Conservation (phyloP, 1,140 invertebrate species). For the Anagrus nilaparvatae region DNA sequence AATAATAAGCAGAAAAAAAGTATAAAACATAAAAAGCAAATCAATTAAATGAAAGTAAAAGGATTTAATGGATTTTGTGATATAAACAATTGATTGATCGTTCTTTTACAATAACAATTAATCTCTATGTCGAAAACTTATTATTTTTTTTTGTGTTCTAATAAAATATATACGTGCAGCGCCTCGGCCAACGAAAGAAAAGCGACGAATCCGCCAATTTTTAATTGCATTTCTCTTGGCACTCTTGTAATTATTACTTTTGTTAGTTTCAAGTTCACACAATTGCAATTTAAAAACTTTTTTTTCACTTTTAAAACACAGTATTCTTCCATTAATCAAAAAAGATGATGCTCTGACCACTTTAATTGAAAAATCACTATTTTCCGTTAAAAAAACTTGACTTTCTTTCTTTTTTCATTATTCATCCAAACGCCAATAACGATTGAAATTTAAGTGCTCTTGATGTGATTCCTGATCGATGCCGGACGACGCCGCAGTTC, state of each 20-base stretch:
- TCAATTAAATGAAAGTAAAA: too few species aligned
- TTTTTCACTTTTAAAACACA: background rate
- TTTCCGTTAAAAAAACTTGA: too few species aligned
- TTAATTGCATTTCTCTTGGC: too few species aligned
- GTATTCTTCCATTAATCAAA: background rate
- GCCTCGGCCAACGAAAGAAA: constrained; percentile 42
- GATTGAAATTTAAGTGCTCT: constrained; percentile 1
- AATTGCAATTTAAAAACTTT: background rate
- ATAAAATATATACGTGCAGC: constrained; percentile 29
- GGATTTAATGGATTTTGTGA: too few species aligned
- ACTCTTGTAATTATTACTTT: constrained; percentile 4
- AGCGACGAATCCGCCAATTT: constrained; percentile 37
- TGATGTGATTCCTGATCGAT: constrained; percentile 22
- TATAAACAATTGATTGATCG: too few species aligned
- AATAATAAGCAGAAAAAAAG: too few species aligned
- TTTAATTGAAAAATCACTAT: too few species aligned
- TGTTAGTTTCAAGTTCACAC: constrained; percentile 9
- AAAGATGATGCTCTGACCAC: background rate
- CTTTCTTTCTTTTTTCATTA: background rate
- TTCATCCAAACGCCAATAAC: background rate
- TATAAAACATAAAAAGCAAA: too few species aligned
- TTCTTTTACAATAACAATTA: too few species aligned
- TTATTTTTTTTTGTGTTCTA: too few species aligned
- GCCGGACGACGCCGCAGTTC: constrained; percentile 40
- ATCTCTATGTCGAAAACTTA: too few species aligned